Conservation (phyloP, 2,797 vertebrate species). For the Lepidocolaptes lacrymiger region DNA sequence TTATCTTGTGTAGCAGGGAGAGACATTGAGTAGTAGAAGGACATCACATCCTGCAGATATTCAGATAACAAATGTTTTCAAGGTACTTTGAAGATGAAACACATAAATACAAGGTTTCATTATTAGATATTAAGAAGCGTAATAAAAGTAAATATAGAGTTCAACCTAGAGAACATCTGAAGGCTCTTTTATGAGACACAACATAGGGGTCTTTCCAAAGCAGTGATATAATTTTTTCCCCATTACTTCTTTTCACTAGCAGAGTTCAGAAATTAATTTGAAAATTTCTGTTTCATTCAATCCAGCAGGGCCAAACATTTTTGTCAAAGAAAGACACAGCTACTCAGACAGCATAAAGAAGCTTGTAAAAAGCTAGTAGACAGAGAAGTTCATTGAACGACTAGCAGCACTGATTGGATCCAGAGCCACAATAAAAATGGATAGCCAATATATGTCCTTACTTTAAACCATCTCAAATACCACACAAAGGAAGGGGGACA, state of each 20-base stretch:
- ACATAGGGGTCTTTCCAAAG: background rate
- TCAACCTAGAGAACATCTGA: conserved; percentile 21
- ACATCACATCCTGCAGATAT: background rate
- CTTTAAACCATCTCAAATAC: conserved; percentile 13
- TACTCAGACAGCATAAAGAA: background rate
- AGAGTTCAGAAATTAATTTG: background rate
- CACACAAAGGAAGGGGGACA: background rate
- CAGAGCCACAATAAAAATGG: conserved; percentile 35
- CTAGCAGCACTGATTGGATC: conserved; percentile 16
- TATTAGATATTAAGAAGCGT: conserved; percentile 29
- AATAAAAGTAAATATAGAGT: conserved; percentile 31
- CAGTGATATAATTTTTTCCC: background rate
- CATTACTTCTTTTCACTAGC: background rate
- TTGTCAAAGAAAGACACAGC: background rate
- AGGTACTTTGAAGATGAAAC: conserved; percentile 29
- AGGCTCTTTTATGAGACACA: background rate
- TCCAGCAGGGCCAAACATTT: background rate
- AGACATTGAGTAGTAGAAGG: background rate
- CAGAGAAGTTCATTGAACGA: background rate
- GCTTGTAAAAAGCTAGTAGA: conserved; percentile 2
- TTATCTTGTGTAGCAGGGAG: background rate
- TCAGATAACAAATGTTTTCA: conserved; percentile 34
- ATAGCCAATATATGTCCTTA: background rate
- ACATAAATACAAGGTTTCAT: conserved; percentile 37
- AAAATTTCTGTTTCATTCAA: conserved; percentile 18